Conservation (phyloP, 1,140 invertebrate genomes). For the Hyles euphorbiae region DNA sequence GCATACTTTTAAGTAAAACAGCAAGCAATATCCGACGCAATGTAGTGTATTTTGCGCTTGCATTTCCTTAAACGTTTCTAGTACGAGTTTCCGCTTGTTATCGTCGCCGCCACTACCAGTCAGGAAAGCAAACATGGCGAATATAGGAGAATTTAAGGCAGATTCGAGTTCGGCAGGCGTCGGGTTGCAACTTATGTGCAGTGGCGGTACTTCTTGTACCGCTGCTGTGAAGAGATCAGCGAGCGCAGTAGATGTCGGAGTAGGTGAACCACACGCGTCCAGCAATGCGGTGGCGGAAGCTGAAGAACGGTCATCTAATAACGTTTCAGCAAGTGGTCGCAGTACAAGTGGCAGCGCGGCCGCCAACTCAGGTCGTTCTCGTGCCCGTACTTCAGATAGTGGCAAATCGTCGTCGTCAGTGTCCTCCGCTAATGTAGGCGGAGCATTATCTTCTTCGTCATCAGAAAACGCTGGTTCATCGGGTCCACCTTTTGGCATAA, state of each 20-base stretch:
- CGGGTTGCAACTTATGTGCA: constrained; percentile 49
- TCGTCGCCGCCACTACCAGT: constrained; percentile 77
- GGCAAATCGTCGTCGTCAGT: constrained; percentile 93
- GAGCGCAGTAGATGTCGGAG: constrained; percentile 66
- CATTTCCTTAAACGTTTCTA: constrained; percentile 86
- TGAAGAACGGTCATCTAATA: constrained; percentile 67
- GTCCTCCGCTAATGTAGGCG: constrained; percentile 79
- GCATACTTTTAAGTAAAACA: constrained; percentile 78
- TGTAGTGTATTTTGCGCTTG: constrained; percentile 79
- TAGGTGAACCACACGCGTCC: constrained; percentile 75
- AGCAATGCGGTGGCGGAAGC: constrained; percentile 76
- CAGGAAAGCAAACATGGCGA: constrained; percentile 60
- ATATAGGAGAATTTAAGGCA: constrained; percentile 57
- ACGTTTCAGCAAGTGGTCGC: constrained; percentile 79
- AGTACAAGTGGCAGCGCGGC: constrained; percentile 79
- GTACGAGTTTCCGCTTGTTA: constrained; percentile 84
- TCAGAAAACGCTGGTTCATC: constrained; percentile 87
- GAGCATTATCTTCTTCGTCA: constrained; percentile 81
- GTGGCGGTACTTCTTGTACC: constrained; percentile 55
- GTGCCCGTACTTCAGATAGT: constrained; percentile 79
- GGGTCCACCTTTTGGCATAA: constrained; percentile 48
- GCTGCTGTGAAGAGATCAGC: constrained; percentile 65
- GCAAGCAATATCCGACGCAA: constrained; percentile 87
- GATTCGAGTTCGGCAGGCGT: constrained; percentile 50
- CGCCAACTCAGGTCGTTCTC: constrained; percentile 71